These are phyloP conservation scores for Ara ararauna DNA, from an alignment of 2,797 vertebrate species.

Conservation along the genomic window DNA sequence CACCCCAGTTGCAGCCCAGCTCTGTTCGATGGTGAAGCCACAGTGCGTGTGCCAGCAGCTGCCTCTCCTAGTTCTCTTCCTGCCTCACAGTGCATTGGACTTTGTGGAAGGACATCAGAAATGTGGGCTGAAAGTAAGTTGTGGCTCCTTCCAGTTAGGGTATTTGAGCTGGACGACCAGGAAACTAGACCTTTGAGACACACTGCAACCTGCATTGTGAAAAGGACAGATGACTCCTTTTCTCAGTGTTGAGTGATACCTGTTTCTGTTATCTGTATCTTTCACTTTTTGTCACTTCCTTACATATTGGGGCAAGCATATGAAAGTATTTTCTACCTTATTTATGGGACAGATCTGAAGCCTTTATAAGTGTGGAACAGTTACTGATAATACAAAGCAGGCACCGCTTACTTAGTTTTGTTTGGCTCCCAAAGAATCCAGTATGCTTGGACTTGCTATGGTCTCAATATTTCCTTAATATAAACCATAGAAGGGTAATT, in stretches of 20 bases:
- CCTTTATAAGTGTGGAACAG: background rate
- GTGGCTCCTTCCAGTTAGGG: background rate
- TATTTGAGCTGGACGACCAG: background rate
- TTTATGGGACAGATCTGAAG: background rate
- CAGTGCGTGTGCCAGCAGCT: background rate
- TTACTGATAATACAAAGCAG: background rate
- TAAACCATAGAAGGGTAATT: background rate
- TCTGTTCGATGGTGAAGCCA: background rate
- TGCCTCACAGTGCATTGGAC: background rate
- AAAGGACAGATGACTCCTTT: background rate
- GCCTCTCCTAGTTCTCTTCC: background rate
- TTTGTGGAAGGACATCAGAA: background rate
- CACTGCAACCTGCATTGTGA: accelerated
- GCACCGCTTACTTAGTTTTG: background rate
- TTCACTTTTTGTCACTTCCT: background rate
- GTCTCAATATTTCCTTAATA: background rate
- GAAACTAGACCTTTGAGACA: background rate
- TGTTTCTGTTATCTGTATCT: background rate
- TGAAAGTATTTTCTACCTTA: background rate
- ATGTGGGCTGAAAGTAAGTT: background rate
- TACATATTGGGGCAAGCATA: background rate
- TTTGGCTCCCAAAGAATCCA: background rate
- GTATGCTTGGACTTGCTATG: background rate
- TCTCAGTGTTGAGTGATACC: background rate
- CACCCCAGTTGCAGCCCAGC: background rate